These are phyloP conservation scores for Osmoderma eremita DNA, from an alignment of 2,888 invertebrate genomes.

Conservation along the genomic window DNA sequence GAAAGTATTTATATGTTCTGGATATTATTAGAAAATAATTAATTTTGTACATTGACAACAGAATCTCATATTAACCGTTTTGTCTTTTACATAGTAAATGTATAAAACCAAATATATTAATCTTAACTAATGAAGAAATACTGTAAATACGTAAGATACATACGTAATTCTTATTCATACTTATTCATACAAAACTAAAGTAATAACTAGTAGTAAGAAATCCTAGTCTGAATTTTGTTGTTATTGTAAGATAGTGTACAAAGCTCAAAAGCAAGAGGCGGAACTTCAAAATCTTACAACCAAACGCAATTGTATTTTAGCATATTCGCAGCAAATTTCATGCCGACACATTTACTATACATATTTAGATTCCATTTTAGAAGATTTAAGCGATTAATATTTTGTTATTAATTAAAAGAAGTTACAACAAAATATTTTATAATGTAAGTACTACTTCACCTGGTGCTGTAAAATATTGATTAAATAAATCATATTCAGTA, in stretches of 20 bases:
- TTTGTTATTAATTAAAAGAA: too few relatives aligned
- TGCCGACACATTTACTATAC: not conserved
- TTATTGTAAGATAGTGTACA: constrained; percentile 35
- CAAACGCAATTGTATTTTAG: not conserved
- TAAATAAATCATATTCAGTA: constrained; percentile 33
- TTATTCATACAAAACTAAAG: not conserved
- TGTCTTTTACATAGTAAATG: too few relatives aligned
- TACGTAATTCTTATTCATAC: constrained; percentile 19
- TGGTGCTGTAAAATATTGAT: constrained; percentile 35
- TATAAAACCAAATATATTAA: constrained; percentile 22
- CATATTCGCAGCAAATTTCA: too few relatives aligned
- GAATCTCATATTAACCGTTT: too few relatives aligned
- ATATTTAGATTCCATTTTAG: constrained; percentile 25
- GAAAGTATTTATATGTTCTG: too few relatives aligned
- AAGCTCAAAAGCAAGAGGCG: constrained; percentile 9
- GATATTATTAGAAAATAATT: too few relatives aligned
- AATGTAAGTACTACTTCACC: constrained; percentile 28
- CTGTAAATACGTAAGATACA: constrained; percentile 33
- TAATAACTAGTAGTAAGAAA: constrained; percentile 35
- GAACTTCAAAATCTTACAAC: not conserved
- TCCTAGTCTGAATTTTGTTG: constrained; percentile 35
- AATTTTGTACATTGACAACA: too few relatives aligned
- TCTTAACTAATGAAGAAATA: constrained; percentile 15
- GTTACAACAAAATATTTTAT: constrained; percentile 2
- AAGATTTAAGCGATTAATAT: not conserved